Evolutionary conservation across 2,113 vertebrate genomes (phyloP), one percentile per base, ranked within the genome.

Genomic region (Lathamus discolor): DNA sequence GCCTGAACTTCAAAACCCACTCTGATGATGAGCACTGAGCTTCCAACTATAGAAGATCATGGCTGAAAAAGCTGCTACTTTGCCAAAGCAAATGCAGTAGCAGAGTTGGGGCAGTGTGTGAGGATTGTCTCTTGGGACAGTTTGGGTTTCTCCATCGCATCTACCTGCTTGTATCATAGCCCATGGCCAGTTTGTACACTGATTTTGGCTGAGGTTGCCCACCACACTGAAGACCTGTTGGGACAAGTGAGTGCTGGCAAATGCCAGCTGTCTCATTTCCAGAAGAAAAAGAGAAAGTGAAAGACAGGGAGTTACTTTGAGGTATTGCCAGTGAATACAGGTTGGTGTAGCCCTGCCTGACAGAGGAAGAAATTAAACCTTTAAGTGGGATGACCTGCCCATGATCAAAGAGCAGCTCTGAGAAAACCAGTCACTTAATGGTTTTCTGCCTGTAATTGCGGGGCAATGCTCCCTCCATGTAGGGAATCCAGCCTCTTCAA

Each of bases 81-180:
- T 88, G 59, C 46, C 59, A 74, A 41, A 90, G 43, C 48, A 55
- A 13, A 69, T 17, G n/a, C 18, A 41, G 1, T 17, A 29, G 68
- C 25, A 27, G 16, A 4, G 59, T 13, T 63, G 22, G 9, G 43
- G n/a, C 0, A 0, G 25, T 17, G 20, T 37, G n/a, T 67, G 76
- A 49, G 67, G 37, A 10, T 37, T 72, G 9, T 49, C 17, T 76
- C 25, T 43, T 48, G 57, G 27, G 24, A 37, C 72, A 44, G 4
- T 62, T n/a, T 51, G 37, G 24, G 13, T 4, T 29, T 86, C 37
- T 28, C 22, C 10, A 2, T 76, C 49, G 69, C 49, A 1, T 10
- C 1, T 0, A 2, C 16, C 27, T 2, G 2, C 9, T 77, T 29
- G 2, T 49, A 2, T 46, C 1, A 0, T 29, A 64, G n/a, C 41